These are phyloP conservation scores for Elmis aenea DNA, from an alignment of 2,888 invertebrate species.

Conservation along the genomic window DNA sequence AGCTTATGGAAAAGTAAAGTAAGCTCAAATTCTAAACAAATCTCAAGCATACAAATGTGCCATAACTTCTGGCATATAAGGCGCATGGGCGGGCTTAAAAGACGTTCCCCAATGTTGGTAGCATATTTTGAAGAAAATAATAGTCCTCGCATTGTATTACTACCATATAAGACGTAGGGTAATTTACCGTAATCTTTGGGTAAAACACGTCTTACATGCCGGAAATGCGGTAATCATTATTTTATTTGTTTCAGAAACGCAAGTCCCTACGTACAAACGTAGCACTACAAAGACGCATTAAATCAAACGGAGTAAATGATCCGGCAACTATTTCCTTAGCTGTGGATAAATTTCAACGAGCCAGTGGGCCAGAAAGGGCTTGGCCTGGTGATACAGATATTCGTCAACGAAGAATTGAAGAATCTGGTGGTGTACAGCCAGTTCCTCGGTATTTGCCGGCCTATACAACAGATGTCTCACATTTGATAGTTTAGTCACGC, in stretches of 20 bases:
- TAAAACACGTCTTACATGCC: too few species aligned
- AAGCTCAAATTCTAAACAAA: too few species aligned
- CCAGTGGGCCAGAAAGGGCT: slow-evolving; percentile 54
- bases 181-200: too few species aligned
- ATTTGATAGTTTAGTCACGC: slow-evolving; percentile 66
- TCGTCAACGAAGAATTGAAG: slow-evolving; percentile 61
- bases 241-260: slow-evolving; percentile 65
- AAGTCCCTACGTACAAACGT: slow-evolving; percentile 78
- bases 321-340: slow-evolving; percentile 75
- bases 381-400: slow-evolving; percentile 62
- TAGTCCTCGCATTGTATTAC: too few species aligned
- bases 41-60: too few species aligned
- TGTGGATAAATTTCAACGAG: slow-evolving; percentile 59
- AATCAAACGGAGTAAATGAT: slow-evolving; percentile 76
- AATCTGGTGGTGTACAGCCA: slow-evolving; percentile 52
- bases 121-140: too few species aligned
- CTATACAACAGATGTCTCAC: slow-evolving; percentile 75
- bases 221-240: too few species aligned
- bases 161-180: too few species aligned
- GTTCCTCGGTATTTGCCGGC: slow-evolving; percentile 69
- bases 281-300: slow-evolving; percentile 69
- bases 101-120: too few species aligned
- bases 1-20: too few species aligned
- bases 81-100: too few species aligned
- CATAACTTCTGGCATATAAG: too few species aligned